Evolutionary conservation across 1,140 invertebrate genomes (phyloP).

Genomic region (Rhagoletis zephyria): DNA sequence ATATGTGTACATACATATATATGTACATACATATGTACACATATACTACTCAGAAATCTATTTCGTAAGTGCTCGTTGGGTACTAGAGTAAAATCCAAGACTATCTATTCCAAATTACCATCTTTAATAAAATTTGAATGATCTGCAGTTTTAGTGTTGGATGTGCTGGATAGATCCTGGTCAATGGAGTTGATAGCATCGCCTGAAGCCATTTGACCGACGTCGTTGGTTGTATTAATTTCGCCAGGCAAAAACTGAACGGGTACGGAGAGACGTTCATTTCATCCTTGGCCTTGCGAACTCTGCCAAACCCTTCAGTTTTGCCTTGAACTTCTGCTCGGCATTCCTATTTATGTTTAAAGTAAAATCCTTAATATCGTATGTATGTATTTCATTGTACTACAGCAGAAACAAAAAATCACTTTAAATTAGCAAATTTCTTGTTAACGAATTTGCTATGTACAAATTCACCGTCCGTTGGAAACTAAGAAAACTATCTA

Average conservation of each 20-base stretch:
- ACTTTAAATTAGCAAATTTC: slow-evolving; percentile 2
- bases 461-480: slow-evolving; percentile 8
- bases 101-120: slow-evolving; percentile 63
- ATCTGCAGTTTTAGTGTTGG: slow-evolving; percentile 67
- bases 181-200: slow-evolving; percentile 80
- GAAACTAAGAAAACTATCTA: slow-evolving; percentile 41
- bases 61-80: slow-evolving; percentile 39
- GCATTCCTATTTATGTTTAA: not conserved
- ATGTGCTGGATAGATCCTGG: slow-evolving; percentile 74
- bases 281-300: slow-evolving; percentile 40
- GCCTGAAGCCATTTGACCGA: slow-evolving; percentile 78
- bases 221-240: slow-evolving; percentile 22
- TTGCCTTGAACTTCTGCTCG: not conserved
- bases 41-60: not conserved
- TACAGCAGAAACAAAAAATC: not conserved
- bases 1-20: not conserved
- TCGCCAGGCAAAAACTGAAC: slow-evolving; percentile 46
- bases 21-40: not conserved
- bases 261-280: slow-evolving; percentile 46
- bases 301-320: slow-evolving; percentile 42
- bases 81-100: not conserved
- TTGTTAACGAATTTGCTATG: slow-evolving; percentile 34
- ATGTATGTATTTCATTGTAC: not conserved
- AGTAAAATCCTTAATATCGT: not conserved
- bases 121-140: slow-evolving; percentile 59